Evolutionary conservation across 1,140 invertebrate genomes (phyloP).

Genomic region (Magallana gigas): DNA sequence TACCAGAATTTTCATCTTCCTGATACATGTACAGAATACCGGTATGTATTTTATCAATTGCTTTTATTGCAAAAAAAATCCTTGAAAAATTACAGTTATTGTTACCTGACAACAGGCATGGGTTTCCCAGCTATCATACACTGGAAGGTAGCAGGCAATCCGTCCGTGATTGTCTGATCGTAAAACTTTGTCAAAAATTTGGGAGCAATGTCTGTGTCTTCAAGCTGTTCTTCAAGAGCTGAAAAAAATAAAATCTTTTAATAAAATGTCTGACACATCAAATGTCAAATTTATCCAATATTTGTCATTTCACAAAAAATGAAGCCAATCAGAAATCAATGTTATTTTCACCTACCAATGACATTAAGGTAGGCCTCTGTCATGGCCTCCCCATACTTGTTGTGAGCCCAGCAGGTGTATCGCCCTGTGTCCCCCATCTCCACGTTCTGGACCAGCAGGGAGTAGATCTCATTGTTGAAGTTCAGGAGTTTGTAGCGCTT

Average conservation of each 20-base stretch:
- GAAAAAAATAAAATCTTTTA: conserved; percentile 31
- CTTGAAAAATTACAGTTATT: not conserved
- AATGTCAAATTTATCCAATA: not conserved
- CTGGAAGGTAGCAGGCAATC: conserved; percentile 70
- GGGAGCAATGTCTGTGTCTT: conserved; percentile 69
- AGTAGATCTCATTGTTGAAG: conserved; percentile 94
- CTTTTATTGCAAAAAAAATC: too few relatives aligned
- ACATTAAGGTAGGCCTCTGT: conserved; percentile 78
- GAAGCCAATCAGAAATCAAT: not conserved
- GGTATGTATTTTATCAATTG: too few relatives aligned
- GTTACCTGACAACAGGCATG: conserved; percentile 63
- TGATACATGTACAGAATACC: too few relatives aligned
- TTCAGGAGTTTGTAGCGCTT: conserved; percentile 92
- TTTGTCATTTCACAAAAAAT: not conserved
- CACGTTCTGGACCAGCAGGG: conserved; percentile 87
- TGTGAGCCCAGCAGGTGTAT: conserved; percentile 82
- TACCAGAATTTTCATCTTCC: too few relatives aligned
- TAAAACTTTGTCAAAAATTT: conserved; percentile 73
- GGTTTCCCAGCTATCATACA: conserved; percentile 72
- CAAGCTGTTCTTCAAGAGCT: conserved; percentile 67
- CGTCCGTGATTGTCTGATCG: conserved; percentile 71
- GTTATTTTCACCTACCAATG: conserved; percentile 67
- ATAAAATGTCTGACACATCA: too few relatives aligned
- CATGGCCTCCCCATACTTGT: conserved; percentile 81
- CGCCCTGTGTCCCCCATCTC: conserved; percentile 83